These are phyloP conservation scores for Gila orcuttii DNA, from an alignment of 2,113 vertebrate genomes.

Conservation along the genomic window DNA sequence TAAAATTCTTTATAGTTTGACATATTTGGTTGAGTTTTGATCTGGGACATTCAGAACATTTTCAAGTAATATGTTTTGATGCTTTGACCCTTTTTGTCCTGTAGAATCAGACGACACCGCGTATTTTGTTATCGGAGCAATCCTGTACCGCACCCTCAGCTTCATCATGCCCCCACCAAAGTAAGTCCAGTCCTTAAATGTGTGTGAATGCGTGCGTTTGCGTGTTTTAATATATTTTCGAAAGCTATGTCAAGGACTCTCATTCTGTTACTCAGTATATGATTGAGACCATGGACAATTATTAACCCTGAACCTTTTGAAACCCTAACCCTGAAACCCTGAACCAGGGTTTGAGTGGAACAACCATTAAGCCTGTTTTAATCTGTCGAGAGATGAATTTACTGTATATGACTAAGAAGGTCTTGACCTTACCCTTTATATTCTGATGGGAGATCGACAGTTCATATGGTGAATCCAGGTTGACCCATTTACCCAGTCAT, in stretches of 20 bases:
- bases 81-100: conserved; percentile 49
- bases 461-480: neutral
- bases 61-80: neutral
- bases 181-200: conserved; percentile 73
- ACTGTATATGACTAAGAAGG: neutral
- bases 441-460: neutral
- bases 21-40: neutral
- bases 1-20: neutral
- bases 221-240: neutral
- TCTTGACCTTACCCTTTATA: conserved; percentile 1
- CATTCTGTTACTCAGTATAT: neutral
- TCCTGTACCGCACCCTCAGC: conserved; percentile 92
- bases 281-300: neutral
- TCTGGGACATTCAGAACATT: neutral
- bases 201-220: neutral
- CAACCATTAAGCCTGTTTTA: neutral
- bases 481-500: no score
- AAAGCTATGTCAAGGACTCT: neutral
- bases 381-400: neutral
- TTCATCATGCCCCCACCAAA: conserved; percentile 89
- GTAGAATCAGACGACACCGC: conserved; percentile 84
- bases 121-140: conserved; percentile 94
- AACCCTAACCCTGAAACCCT: no score
- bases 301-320: neutral
- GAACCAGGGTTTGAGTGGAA: neutral